phyloP scores from a whole-genome alignment of 2,888 invertebrate genomes.

The Heliconius aoede region DNA sequence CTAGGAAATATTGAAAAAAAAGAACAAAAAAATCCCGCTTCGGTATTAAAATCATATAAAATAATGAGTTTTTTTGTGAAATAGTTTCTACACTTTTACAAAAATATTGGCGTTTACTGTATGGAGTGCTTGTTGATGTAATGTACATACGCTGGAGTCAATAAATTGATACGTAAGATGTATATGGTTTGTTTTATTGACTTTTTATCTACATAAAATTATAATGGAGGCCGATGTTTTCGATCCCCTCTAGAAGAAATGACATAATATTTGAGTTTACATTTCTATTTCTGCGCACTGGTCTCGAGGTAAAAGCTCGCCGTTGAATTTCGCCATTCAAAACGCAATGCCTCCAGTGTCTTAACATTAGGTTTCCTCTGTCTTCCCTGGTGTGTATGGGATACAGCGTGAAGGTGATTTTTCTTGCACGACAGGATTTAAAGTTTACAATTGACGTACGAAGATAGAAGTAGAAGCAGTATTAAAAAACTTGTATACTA shows the following conservation, averaged over 20 bases:
- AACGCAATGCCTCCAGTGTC: too few species aligned
- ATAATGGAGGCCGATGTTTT: background rate
- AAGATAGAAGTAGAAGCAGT: too few species aligned
- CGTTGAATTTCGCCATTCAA: too few species aligned
- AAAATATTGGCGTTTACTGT: conserved; percentile 49
- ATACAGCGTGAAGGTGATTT: too few species aligned
- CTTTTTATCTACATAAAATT: background rate
- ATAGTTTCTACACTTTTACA: conserved; percentile 37
- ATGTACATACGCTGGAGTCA: conserved; percentile 70
- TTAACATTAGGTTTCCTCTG: background rate
- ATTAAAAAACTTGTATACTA: too few species aligned
- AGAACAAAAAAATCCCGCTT: background rate
- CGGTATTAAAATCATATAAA: too few species aligned
- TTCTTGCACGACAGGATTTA: too few species aligned
- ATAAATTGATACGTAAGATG: conserved; percentile 64
- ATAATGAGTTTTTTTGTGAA: background rate
- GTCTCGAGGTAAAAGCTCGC: too few species aligned
- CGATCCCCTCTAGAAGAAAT: background rate
- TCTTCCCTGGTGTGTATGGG: background rate
- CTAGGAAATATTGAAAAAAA: background rate
- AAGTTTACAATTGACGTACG: too few species aligned
- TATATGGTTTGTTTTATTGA: conserved; percentile 43
- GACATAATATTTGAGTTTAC: too few species aligned
- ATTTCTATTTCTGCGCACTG: too few species aligned
- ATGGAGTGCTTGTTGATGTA: conserved; percentile 58